Percentiles rank a stretch among this genome's conserved stretches.
Evolutionary conservation across 2,113 vertebrate genomes (phyloP).

Genomic region (Gasterosteus nipponicus): DNA sequence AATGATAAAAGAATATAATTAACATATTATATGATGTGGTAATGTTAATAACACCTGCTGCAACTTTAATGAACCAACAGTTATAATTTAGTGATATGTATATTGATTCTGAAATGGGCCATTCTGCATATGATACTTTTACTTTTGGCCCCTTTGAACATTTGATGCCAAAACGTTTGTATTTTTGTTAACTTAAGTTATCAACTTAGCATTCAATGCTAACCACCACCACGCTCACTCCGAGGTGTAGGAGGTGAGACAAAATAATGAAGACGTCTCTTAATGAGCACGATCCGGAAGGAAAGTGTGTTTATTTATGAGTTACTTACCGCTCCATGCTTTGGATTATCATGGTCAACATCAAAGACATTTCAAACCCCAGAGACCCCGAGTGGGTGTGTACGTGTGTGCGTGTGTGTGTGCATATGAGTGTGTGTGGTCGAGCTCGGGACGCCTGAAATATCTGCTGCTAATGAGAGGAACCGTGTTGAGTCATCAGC

Average conservation of each 20-base stretch:
- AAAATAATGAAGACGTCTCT: neutral
- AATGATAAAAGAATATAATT: no score
- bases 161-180: no score
- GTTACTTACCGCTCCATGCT: conserved; percentile 48
- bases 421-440: neutral
- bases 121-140: no score
- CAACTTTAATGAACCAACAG: no score
- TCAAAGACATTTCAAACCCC: conserved; percentile 51
- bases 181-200: no score
- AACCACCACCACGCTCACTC: neutral
- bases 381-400: conserved; percentile 10
- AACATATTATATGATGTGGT: no score
- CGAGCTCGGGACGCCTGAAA: conserved; percentile 10
- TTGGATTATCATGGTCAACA: conserved; percentile 48
- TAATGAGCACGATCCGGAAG: neutral
- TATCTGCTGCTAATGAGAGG: conserved; percentile 43
- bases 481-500: conserved; percentile 33
- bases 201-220: no score
- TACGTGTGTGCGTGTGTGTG: neutral
- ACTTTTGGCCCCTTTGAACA: no score
- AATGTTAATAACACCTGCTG: no score
- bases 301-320: conserved; percentile 55
- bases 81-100: no score
- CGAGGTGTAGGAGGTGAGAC: neutral
- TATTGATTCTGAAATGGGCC: no score